Evolutionary conservation across 2,797 vertebrate species (phyloP).

Genomic region (Chiloscyllium punctatum): DNA sequence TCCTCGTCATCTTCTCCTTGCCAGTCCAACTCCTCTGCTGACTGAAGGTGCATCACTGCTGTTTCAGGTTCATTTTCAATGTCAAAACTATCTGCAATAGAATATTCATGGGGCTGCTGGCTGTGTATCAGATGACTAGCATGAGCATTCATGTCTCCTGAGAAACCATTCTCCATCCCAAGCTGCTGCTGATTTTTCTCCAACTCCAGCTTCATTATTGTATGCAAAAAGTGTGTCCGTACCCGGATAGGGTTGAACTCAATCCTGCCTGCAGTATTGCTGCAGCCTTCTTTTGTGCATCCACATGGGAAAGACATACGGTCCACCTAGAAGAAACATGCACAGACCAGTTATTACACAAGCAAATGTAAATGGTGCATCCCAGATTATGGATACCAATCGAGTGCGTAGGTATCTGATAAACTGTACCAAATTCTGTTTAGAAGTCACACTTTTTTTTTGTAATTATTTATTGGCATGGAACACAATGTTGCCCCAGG

Average conservation of each 20-base stretch:
- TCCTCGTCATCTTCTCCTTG: slow-evolving; percentile 68
- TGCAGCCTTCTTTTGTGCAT: slow-evolving; percentile 97
- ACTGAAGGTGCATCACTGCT: slow-evolving; percentile 75
- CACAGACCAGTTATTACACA: not conserved
- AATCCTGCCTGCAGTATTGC: slow-evolving; percentile 88
- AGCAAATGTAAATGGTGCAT: not conserved
- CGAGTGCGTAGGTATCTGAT: not conserved
- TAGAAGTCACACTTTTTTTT: not conserved
- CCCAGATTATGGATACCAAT: not conserved
- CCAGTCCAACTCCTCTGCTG: slow-evolving; percentile 75
- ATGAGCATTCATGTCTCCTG: slow-evolving; percentile 63
- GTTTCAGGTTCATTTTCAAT: slow-evolving; percentile 70
- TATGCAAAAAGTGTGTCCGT: slow-evolving; percentile 98
- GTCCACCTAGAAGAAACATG: slow-evolving; percentile 77
- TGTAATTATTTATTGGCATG: not conserved
- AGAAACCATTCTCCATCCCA: slow-evolving; percentile 68
- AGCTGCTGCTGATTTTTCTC: slow-evolving; percentile 89
- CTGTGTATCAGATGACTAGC: slow-evolving; percentile 66
- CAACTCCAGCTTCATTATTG: slow-evolving; percentile 97
- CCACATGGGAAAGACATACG: slow-evolving; percentile 98
- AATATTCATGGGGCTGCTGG: slow-evolving; percentile 76
- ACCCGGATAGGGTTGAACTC: slow-evolving; percentile 98
- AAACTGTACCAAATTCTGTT: not conserved
- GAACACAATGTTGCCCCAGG: not conserved
- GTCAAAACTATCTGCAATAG: slow-evolving; percentile 70